These are phyloP conservation scores for Pogonomyrmex barbatus DNA, from an alignment of 1,140 invertebrate species.

Conservation along the genomic window DNA sequence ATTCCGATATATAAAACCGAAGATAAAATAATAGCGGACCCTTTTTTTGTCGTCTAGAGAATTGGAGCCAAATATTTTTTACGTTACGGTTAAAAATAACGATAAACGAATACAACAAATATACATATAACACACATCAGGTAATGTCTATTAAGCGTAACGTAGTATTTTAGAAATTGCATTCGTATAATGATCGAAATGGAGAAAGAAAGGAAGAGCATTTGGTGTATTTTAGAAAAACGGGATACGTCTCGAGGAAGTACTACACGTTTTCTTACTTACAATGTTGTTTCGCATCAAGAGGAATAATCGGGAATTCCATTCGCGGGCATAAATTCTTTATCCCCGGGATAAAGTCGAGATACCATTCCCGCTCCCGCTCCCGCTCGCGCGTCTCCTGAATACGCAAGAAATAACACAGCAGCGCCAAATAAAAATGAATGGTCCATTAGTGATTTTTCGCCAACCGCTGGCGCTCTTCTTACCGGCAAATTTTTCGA, in stretches of 20 bases:
- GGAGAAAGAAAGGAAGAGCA: neutral
- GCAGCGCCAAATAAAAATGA: constrained; percentile 72
- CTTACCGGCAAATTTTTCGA: constrained; percentile 69
- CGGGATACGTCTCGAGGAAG: neutral
- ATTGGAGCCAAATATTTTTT: neutral
- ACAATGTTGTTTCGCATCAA: constrained; percentile 7
- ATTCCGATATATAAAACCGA: neutral
- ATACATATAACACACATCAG: neutral
- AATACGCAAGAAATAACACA: constrained; percentile 52
- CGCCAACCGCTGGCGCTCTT: constrained; percentile 63
- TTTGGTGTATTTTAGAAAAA: neutral
- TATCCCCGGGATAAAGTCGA: constrained; percentile 50
- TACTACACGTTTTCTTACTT: constrained; percentile 52
- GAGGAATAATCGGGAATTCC: constrained; percentile 53
- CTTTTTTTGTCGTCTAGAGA: neutral
- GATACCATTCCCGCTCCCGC: neutral
- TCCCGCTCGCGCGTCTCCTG: neutral
- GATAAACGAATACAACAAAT: neutral
- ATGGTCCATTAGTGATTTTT: constrained; percentile 74
- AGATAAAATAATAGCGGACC: neutral
- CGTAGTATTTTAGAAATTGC: neutral
- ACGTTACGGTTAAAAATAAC: neutral
- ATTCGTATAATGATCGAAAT: neutral
- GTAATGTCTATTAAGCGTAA: neutral
- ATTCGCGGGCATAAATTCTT: constrained; percentile 61